phyloP scores from a whole-genome alignment of 2,888 invertebrate genomes.

The Amblyjoppa fuscipennis region DNA sequence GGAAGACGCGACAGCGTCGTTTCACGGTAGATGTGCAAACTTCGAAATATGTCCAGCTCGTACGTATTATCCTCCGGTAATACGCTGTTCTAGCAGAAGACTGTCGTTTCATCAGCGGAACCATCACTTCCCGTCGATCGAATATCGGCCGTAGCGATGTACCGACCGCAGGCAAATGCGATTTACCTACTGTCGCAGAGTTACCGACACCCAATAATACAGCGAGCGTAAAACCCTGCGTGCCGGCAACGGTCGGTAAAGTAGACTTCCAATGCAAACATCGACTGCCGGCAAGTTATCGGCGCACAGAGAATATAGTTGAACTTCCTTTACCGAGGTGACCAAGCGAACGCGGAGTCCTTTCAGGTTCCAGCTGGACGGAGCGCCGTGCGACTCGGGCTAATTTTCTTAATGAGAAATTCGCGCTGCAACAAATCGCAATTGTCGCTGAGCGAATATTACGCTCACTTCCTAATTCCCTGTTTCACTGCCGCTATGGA shows the following conservation, averaged over 20 bases:
- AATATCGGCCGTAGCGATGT: not conserved
- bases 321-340: not conserved
- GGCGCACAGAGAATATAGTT: not conserved
- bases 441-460: constrained; percentile 8
- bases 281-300: not conserved
- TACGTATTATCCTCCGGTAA: not conserved
- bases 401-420: constrained; percentile 15
- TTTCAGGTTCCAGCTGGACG: not conserved
- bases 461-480: not conserved
- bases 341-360: not conserved
- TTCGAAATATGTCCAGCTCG: not conserved
- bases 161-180: not conserved
- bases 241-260: constrained; percentile 1
- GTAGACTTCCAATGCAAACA: not conserved
- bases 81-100: not conserved
- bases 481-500: not conserved
- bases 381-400: not conserved
- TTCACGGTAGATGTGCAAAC: not conserved
- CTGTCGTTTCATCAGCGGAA: not conserved
- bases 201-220: constrained; percentile 25
- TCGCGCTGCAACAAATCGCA: constrained; percentile 10
- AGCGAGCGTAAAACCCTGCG: not conserved
- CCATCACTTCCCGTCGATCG: not conserved
- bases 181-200: constrained; percentile 31
- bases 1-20: not conserved